phyloP scores from a whole-genome alignment of 2,797 vertebrate species.

The Hydrocynus forskahlii region DNA sequence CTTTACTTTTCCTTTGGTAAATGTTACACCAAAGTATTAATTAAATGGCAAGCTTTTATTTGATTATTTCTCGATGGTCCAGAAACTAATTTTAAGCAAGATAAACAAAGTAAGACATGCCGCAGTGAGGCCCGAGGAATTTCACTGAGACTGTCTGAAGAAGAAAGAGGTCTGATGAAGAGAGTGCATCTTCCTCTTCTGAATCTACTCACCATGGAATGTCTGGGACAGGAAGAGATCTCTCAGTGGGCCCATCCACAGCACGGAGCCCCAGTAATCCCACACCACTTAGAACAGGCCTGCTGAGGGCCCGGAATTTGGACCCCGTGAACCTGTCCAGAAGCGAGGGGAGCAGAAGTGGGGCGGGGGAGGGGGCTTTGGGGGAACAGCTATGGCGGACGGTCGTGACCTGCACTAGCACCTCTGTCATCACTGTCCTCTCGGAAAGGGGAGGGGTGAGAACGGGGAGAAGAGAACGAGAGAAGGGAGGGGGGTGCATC shows the following conservation, averaged over 20 bases:
- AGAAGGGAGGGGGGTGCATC: slow-evolving; percentile 53
- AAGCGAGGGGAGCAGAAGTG: slow-evolving; percentile 40
- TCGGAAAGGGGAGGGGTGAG: slow-evolving; percentile 36
- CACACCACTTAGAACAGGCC: slow-evolving; percentile 47
- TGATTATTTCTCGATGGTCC: not conserved
- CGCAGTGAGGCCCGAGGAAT: not conserved
- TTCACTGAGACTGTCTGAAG: not conserved
- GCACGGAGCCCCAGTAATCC: slow-evolving; percentile 36
- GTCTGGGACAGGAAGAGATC: slow-evolving; percentile 37
- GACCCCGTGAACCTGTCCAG: slow-evolving; percentile 71
- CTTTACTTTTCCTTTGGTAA: slow-evolving; percentile 6
- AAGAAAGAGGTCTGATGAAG: not conserved
- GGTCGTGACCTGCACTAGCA: slow-evolving; percentile 82
- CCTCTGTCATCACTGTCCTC: slow-evolving; percentile 80
- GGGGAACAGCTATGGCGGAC: slow-evolving; percentile 70
- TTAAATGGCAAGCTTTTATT: not conserved
- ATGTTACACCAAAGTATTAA: not conserved
- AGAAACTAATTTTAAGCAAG: slow-evolving; percentile 1
- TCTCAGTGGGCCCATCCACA: slow-evolving; percentile 26
- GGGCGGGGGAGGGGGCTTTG: slow-evolving; percentile 69
- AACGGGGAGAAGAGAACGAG: slow-evolving; percentile 3
- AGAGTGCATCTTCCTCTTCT: not conserved
- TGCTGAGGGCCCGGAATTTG: slow-evolving; percentile 79
- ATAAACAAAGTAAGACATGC: not conserved
- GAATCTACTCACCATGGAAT: slow-evolving; percentile 14